Conservation (phyloP, 2,888 invertebrate genomes). For the Aleiodes leptofemur region DNA sequence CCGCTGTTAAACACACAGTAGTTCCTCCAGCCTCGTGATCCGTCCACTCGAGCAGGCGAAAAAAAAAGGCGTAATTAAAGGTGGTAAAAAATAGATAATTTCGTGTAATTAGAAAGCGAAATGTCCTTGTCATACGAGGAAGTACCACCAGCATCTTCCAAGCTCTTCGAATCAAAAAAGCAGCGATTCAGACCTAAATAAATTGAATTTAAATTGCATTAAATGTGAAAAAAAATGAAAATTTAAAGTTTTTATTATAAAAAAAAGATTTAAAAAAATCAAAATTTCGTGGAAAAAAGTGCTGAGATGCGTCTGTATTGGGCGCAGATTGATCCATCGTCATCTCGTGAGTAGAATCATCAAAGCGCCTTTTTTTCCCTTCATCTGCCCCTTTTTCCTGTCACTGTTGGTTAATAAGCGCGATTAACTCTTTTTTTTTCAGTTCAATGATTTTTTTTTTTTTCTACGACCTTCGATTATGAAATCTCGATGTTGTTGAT, state of each 20-base stretch:
- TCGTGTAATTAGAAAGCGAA: not conserved
- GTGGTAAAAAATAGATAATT: too few relatives aligned
- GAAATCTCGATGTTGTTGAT: too few relatives aligned
- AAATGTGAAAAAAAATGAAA: not conserved
- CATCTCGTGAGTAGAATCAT: conserved; percentile 49
- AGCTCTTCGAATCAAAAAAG: not conserved
- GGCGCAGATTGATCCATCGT: conserved; percentile 46
- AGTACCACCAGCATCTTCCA: not conserved
- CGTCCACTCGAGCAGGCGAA: not conserved
- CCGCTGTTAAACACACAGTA: not conserved
- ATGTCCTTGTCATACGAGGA: not conserved
- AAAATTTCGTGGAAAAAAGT: not conserved
- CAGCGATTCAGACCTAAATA: conserved; percentile 7
- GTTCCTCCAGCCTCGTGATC: conserved; percentile 15
- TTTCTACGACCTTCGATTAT: too few relatives aligned
- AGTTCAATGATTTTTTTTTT: too few relatives aligned
- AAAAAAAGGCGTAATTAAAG: conserved; percentile 1
- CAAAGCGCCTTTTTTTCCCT: too few relatives aligned
- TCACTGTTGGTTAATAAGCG: too few relatives aligned
- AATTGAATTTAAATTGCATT: not conserved
- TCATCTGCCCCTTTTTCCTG: too few relatives aligned
- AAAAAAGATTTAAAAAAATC: not conserved
- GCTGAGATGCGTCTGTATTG: conserved; percentile 50
- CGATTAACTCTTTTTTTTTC: too few relatives aligned
- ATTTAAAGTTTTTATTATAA: too few relatives aligned